phyloP scores from a whole-genome alignment of 2,888 invertebrate species.

The Synergus laeviventris region DNA sequence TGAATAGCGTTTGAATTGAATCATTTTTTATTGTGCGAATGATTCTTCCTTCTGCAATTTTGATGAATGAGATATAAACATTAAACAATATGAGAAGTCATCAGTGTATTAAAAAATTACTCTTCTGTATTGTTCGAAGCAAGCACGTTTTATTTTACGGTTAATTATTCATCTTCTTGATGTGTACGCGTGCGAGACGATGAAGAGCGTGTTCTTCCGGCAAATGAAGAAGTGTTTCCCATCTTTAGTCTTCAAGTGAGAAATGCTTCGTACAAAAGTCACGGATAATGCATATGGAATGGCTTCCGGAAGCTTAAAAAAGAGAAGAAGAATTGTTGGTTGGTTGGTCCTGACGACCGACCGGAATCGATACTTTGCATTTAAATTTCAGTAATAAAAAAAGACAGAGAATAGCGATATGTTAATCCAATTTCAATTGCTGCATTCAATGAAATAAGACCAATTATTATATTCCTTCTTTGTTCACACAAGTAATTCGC shows the following conservation, averaged over 20 bases:
- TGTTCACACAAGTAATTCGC: neutral
- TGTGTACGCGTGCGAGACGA: constrained; percentile 7
- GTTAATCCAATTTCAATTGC: neutral
- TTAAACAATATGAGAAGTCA: no score
- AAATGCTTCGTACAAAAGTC: constrained; percentile 35
- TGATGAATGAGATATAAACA: no score
- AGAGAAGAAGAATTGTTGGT: constrained; percentile 47
- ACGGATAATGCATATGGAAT: constrained; percentile 30
- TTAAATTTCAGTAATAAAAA: constrained; percentile 54
- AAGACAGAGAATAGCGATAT: neutral
- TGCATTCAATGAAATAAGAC: no score
- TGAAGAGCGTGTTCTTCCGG: constrained; percentile 5
- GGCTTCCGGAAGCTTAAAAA: constrained; percentile 53
- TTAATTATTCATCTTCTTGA: constrained; percentile 11
- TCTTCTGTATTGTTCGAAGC: no score
- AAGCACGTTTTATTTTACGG: neutral
- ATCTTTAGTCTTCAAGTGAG: constrained; percentile 12
- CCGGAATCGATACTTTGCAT: constrained; percentile 60
- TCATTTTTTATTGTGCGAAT: no score
- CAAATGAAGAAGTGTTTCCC: constrained; percentile 14
- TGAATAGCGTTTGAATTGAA: no score
- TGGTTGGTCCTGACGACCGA: constrained; percentile 46
- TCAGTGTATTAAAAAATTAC: no score
- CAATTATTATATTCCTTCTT: neutral
- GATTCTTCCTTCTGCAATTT: no score